Conservation (phyloP, 2,888 invertebrate genomes). For the Leucophenga maculata region DNA sequence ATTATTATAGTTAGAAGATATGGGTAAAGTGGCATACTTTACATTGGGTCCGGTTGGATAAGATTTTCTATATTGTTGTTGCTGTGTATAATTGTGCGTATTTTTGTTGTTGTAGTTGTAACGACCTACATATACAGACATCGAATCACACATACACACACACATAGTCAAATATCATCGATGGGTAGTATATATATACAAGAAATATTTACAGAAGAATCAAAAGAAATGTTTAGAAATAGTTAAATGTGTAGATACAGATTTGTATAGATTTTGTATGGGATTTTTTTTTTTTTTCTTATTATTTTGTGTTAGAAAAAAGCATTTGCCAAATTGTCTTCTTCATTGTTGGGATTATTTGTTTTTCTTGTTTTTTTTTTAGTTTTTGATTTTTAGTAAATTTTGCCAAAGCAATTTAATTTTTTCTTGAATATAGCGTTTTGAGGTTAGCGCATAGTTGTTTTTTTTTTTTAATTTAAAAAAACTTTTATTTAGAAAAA, state of each 20-base stretch:
- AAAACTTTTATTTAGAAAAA: constrained; percentile 20
- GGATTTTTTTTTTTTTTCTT: constrained; percentile 26
- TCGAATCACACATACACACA: constrained; percentile 32
- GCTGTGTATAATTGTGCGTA: constrained; percentile 48
- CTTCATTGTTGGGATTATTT: constrained; percentile 21
- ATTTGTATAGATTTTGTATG: background rate
- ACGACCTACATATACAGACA: constrained; percentile 53
- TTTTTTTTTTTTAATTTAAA: background rate
- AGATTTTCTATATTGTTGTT: constrained; percentile 68
- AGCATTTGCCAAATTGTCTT: constrained; percentile 41
- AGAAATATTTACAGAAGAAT: background rate
- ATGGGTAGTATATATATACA: background rate
- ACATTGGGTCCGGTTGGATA: constrained; percentile 60
- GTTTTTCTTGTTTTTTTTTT: constrained; percentile 13
- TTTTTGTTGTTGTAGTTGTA: constrained; percentile 45
- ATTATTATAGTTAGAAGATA: constrained; percentile 47
- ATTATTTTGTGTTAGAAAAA: constrained; percentile 17
- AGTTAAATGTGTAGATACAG: background rate
- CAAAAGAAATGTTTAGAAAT: background rate
- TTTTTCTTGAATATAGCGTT: constrained; percentile 6
- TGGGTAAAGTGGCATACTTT: constrained; percentile 55
- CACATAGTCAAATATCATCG: constrained; percentile 18
- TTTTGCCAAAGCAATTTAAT: constrained; percentile 39
- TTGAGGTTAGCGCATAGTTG: constrained; percentile 17
- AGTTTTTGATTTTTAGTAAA: constrained; percentile 26